These are phyloP conservation scores for Clytia hemisphaerica DNA, from an alignment of 30 jellyfish, hydroid and myxozoan species.

Conservation along the genomic window DNA sequence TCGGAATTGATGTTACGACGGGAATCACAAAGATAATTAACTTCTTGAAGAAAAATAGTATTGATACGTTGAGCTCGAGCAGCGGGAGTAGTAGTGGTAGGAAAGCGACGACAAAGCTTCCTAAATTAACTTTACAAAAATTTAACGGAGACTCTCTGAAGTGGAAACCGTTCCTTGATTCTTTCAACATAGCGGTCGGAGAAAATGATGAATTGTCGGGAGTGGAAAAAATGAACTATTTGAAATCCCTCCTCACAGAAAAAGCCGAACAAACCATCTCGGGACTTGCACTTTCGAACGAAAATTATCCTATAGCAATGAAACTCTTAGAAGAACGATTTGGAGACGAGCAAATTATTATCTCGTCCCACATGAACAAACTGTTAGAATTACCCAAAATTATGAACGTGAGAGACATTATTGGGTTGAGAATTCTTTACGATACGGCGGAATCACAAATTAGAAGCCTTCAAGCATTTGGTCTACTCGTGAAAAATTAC, in stretches of 20 bases:
- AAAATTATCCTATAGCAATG: constrained; percentile 30
- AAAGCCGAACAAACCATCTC: constrained; percentile 31
- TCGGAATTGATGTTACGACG: no score
- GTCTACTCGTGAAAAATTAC: constrained; percentile 20
- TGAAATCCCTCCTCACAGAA: constrained; percentile 50
- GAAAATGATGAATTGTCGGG: constrained; percentile 21
- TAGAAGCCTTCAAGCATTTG: constrained; percentile 47
- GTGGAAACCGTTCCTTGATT: constrained; percentile 42
- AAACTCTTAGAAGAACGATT: constrained; percentile 29
- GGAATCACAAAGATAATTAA: no score
- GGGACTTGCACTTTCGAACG: constrained; percentile 45
- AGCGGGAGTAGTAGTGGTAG: neutral
- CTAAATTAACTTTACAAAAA: constrained; percentile 21
- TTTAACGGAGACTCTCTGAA: constrained; percentile 38
- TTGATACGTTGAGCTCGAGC: no score
- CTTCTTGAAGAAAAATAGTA: no score
- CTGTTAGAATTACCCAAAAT: constrained; percentile 21
- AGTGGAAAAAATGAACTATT: constrained; percentile 42
- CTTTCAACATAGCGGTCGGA: constrained; percentile 50
- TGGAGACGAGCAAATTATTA: constrained; percentile 33
- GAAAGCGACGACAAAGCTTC: constrained; percentile 22
- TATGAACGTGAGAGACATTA: constrained; percentile 8
- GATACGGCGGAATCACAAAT: constrained; percentile 42
- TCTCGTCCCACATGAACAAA: constrained; percentile 57
- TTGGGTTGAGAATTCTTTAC: constrained; percentile 21